phyloP scores from a whole-genome alignment of 2,113 vertebrate genomes.

The Hypocryptadius cinnamomeus region DNA sequence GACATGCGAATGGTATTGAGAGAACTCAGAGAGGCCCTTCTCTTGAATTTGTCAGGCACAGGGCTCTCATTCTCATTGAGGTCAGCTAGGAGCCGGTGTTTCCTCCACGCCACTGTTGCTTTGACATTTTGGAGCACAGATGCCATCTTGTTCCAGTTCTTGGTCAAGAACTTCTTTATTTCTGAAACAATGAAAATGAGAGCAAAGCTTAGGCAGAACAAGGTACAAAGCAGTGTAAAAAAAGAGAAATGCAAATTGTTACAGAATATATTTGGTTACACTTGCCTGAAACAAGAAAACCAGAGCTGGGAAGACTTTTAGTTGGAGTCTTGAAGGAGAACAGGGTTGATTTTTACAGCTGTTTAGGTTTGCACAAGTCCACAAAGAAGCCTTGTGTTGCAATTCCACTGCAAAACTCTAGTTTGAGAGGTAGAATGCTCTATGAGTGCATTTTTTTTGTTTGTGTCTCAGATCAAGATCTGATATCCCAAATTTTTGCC shows the following conservation, averaged over 20 bases:
- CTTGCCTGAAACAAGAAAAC: background rate
- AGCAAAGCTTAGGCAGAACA: background rate
- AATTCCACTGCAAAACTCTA: background rate
- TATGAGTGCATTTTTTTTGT: background rate
- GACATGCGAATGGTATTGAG: constrained; percentile 80
- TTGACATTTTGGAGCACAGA: constrained; percentile 71
- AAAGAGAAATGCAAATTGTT: background rate
- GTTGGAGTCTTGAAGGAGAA: background rate
- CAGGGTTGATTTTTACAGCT: background rate
- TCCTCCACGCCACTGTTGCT: constrained; percentile 67
- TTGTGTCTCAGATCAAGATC: background rate
- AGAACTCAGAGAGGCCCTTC: constrained; percentile 67
- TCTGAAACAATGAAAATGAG: background rate
- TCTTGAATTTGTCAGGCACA: constrained; percentile 61
- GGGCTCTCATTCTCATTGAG: constrained; percentile 70
- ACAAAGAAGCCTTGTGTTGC: background rate
- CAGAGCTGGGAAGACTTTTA: background rate
- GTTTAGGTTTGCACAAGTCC: background rate
- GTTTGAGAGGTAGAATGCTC: background rate
- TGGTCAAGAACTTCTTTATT: background rate
- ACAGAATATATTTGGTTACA: background rate
- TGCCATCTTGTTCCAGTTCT: constrained; percentile 48
- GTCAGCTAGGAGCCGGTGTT: constrained; percentile 75
- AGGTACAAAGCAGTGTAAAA: background rate
- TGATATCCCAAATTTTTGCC: background rate